A percentile compares a stretch with the other conserved stretches of the same genome.
phyloP scores from a whole-genome alignment of 2,113 vertebrate species.

The Damaliscus lunatus region DNA sequence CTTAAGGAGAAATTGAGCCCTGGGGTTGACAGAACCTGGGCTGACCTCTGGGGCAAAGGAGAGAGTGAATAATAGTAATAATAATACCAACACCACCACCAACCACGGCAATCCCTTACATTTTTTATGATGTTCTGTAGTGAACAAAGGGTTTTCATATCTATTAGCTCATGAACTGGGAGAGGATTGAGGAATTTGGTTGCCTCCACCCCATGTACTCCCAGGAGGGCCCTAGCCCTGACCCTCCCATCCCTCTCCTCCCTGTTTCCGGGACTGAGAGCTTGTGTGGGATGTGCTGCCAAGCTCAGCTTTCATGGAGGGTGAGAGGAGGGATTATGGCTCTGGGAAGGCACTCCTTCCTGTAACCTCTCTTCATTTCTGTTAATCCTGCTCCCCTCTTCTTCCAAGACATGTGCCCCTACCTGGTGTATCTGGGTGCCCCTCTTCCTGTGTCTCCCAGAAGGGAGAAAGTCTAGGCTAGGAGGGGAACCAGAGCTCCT shows the following conservation, averaged over 20 bases:
- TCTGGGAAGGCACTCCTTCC: background rate
- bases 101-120: rapidly evolving
- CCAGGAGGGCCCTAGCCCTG: background rate
- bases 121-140: background rate
- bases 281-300: background rate
- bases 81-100: background rate
- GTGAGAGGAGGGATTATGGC: background rate
- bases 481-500: background rate
- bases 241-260: background rate
- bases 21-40: background rate
- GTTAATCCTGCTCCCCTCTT: background rate
- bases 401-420: background rate
- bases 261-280: background rate
- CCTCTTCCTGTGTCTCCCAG: background rate
- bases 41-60: background rate
- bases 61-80: background rate
- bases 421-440: background rate
- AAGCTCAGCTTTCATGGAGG: rapidly evolving
- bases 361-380: background rate
- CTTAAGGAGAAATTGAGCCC: background rate
- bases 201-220: background rate
- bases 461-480: background rate
- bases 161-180: background rate
- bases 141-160: background rate
- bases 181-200: background rate